Evolutionary conservation across 1,140 invertebrate species (phyloP), one percentile per base, ranked within the genome.

Genomic region (Druon quercuslanigerum): DNA sequence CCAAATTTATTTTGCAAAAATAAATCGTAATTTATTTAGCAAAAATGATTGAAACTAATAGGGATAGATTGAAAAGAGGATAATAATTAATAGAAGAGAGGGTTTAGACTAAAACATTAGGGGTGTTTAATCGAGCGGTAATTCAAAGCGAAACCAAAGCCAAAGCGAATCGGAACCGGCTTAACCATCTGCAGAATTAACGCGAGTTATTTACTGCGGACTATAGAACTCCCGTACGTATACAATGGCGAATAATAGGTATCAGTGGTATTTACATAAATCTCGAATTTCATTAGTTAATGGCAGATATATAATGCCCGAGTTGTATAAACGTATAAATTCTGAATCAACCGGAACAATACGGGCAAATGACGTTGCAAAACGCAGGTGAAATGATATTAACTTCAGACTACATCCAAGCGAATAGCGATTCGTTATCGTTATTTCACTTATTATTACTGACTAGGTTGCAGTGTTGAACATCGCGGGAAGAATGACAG

Each of bases 261-360:
- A 74, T 60, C 60, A 66, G 74, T 50, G 46, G 74, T 33, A 54
- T 76, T 46, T 76, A 52, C 74, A 75, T 75, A 70, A 57, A 76
- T 76, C 71, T 76, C 57, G 14, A 76, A 72, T 76, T 71, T 71
- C 51, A 75, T 57, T 66, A 75, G 57, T 75, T 46, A 75, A 75
- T 75, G 74, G 13, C 60, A 66, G 33, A 66, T 40, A 46, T 66
- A 33, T 66, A 66, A 66, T 66, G 25, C 60, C 14, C 60, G 11
- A 16, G 12, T 16, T 66, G 25, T 46, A 66, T 66, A 66, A 66
- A 66, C 40, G 14, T 66, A 66, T 66, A 40, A 66, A 66, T 66
- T 20, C n/a, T 66, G 60, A 66, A 16, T 33, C 3, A 66, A 66
- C n/a, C 11, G 16, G 60, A 66, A 66, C 60, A 66, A 66, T 46